Evolutionary conservation across 2,113 vertebrate genomes (phyloP).

Genomic region (Microtus pennsylvanicus): DNA sequence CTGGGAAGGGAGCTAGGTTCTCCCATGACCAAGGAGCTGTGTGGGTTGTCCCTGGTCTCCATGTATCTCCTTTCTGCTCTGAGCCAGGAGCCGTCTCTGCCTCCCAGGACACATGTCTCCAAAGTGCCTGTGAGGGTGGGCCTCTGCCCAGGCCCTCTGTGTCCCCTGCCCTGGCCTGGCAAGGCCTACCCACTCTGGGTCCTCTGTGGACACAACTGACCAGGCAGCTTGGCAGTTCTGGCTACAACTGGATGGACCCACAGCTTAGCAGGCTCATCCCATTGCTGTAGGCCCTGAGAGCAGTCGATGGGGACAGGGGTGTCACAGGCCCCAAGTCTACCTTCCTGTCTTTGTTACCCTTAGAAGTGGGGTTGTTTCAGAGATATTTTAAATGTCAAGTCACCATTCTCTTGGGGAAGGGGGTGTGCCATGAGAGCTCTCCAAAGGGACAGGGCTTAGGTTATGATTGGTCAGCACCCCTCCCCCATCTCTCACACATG

Average conservation of each 20-base stretch:
- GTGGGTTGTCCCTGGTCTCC: slow-evolving; percentile 4
- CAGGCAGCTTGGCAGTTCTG: neutral
- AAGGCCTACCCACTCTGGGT: neutral
- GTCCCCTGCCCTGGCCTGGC: slow-evolving; percentile 43
- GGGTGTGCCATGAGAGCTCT: neutral
- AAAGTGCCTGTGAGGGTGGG: slow-evolving; percentile 82
- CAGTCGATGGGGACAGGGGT: neutral
- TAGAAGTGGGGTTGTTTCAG: slow-evolving; percentile 31
- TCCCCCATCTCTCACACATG: neutral
- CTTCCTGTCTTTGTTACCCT: slow-evolving; percentile 18
- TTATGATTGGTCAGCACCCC: neutral
- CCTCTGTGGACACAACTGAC: slow-evolving; percentile 5
- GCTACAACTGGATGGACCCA: neutral
- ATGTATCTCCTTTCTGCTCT: slow-evolving; percentile 23
- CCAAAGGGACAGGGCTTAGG: neutral
- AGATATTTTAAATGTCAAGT: slow-evolving; percentile 37
- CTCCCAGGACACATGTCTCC: slow-evolving; percentile 81
- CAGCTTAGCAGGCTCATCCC: neutral
- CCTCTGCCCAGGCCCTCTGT: slow-evolving; percentile 58
- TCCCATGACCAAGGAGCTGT: neutral
- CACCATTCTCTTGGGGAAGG: neutral
- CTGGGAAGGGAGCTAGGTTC: neutral
- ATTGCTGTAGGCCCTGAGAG: neutral
- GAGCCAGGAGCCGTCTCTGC: slow-evolving; percentile 70
- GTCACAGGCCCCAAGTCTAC: neutral